Percentiles rank a stretch among this genome's conserved stretches.
These are phyloP conservation scores for Vesta saturnalis DNA, from an alignment of 2,888 invertebrate genomes.

Conservation along the genomic window DNA sequence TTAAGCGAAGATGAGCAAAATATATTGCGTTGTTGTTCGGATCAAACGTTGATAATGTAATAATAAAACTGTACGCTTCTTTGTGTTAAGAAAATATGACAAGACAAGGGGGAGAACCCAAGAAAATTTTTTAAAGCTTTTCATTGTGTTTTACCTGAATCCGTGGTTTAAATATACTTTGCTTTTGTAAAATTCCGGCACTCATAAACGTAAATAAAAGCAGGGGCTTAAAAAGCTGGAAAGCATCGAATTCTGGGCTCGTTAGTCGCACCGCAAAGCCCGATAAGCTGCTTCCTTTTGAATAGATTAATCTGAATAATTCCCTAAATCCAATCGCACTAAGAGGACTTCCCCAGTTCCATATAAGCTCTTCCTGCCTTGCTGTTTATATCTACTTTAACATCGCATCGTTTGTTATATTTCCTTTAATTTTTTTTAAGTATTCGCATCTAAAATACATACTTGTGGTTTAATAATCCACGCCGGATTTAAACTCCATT, in stretches of 20 bases:
- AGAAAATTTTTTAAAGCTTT: constrained; percentile 2
- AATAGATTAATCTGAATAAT: constrained; percentile 46
- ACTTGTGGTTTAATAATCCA: neutral
- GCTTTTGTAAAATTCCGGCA: constrained; percentile 22
- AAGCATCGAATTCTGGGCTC: constrained; percentile 37
- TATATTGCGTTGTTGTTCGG: too few relatives aligned
- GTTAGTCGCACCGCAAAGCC: constrained; percentile 43
- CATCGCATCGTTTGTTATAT: constrained; percentile 27
- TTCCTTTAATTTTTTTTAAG: constrained; percentile 11
- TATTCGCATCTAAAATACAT: neutral
- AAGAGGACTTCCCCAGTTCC: constrained; percentile 37
- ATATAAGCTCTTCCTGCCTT: constrained; percentile 37
- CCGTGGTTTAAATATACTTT: neutral
- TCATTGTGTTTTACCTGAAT: constrained; percentile 4
- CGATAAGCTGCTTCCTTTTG: constrained; percentile 44
- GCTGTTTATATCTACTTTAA: constrained; percentile 27
- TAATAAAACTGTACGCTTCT: neutral
- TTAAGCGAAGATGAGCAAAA: neutral
- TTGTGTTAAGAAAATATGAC: neutral
- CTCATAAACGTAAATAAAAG: constrained; percentile 36
- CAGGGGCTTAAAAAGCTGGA: constrained; percentile 38
- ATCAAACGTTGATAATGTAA: neutral
- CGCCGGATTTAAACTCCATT: neutral
- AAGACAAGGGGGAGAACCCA: neutral
- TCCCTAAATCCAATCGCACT: constrained; percentile 45